Conservation (phyloP, 2,113 vertebrate species). For the Clarias magur region DNA sequence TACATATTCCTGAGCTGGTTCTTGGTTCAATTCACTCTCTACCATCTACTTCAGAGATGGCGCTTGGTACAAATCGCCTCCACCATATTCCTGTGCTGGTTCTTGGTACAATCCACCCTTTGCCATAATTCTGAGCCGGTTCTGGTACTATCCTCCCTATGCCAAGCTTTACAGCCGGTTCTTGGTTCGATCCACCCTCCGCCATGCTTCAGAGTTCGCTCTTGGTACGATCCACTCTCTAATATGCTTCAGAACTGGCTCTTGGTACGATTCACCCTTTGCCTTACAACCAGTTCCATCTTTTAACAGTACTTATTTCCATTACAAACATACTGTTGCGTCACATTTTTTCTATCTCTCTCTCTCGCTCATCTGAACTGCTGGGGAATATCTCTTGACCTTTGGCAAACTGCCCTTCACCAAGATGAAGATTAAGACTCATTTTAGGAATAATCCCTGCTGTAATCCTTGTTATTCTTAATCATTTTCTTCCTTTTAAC, state of each 20-base stretch:
- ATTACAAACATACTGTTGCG: neutral
- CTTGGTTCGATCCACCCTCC: neutral
- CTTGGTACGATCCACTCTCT: neutral
- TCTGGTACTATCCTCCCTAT: neutral
- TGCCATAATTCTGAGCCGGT: neutral
- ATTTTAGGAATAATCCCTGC: neutral
- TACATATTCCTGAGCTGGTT: too few relatives aligned
- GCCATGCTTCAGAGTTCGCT: neutral
- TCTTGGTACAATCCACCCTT: too few relatives aligned
- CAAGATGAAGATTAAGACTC: neutral
- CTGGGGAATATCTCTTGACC: neutral
- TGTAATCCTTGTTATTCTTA: neutral
- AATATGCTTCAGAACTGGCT: neutral
- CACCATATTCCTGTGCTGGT: too few relatives aligned
- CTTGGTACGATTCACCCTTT: neutral
- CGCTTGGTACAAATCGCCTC: too few relatives aligned
- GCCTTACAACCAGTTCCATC: too few relatives aligned
- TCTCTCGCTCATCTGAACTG: neutral
- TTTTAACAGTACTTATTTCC: neutral
- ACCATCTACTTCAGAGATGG: too few relatives aligned
- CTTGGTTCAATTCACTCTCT: too few relatives aligned
- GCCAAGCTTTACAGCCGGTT: neutral
- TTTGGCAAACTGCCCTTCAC: neutral
- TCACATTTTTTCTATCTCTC: too few relatives aligned
- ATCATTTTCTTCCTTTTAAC: neutral